Evolutionary conservation across 2,888 invertebrate genomes (phyloP), one percentile per base, ranked within the genome.

Genomic region (Lymantria monacha): DNA sequence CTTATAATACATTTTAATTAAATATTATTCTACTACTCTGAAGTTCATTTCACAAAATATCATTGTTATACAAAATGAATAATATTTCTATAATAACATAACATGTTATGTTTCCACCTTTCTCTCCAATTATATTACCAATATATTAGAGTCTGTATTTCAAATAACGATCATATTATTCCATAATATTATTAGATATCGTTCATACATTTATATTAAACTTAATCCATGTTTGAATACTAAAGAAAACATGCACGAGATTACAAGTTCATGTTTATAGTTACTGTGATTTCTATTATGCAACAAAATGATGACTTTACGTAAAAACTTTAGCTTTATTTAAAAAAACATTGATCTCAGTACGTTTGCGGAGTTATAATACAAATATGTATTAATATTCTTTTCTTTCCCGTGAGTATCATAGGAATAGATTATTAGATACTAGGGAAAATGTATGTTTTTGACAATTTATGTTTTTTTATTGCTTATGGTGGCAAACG

Each of bases 131-230:
- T 76, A 76, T 76, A 73, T 74, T 76, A 72, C 65, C 63, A 70
- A 74, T 70, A 79, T 83, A n/a, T n/a, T n/a, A n/a, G 83, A 81
- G 84, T 76, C 78, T 9, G 12, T 80, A 81, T 81, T 79, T 82
- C 80, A 81, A 83, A 82, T 84, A 83, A 78, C 74, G 70, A 72
- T 72, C 55, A 70, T 63, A 38, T 67, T 83, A 85, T 86, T 85
- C 85, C 83, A 86, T 86, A 87, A 87, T 79, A 86, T 73, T 67
- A 69, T 59, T 64, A 59, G 38, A 55, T 47, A 59, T 55, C 47
- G 57, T 40, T 66, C 69, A 63, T 66, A 69, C 53, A 83, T 84
- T 83, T 81, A 83, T 81, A 83, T 77, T 78, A 82, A 73, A 74
- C 71, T 45, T 45, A 47, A 63, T 58, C 66, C 74, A 74, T 71